Evolutionary conservation across 2,888 invertebrate genomes (phyloP), one percentile per base, ranked within the genome.

Genomic region (Eudasyphora cyanicolor): DNA sequence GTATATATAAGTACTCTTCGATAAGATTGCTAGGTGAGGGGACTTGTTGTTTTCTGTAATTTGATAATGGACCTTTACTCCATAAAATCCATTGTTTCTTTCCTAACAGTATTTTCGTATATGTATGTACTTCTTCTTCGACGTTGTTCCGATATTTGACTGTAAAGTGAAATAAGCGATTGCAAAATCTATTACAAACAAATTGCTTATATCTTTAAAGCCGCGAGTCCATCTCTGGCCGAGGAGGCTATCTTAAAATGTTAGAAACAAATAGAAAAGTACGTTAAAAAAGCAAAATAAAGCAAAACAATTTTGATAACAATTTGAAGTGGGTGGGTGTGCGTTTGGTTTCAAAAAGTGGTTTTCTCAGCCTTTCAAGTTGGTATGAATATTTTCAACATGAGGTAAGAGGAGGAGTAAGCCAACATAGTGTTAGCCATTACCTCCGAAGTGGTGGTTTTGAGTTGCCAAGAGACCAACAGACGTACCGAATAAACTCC

Each of bases 111-210:
- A 14, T 38, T 38, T 38, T 38, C 38, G 2, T n/a, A n/a, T n/a
- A n/a, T n/a, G n/a, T n/a, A n/a, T n/a, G 4, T n/a, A n/a, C n/a
- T 12, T 45, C 45, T 14, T n/a, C 45, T 45, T 45, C 45, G 1
- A 6, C n/a, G n/a, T 45, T 51, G 8, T 2, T 51, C 8, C 21
- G 57, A 27, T 24, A 27, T 57, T 57, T 57, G 12, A 14, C 27
- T 27, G 24, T 57, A 51, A 51, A 51, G 24, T 57, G 27, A 57
- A 64, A 35, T 19, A 64, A 35, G 32, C 32, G 51, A 71, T 71
- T 71, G 71, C 71, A 71, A 71, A 71, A 67, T 67, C 38, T 51
- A 71, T 71, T 71, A 49, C 51, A 51, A 32, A 54, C 54, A 71
- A 71, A 71, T 51, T 71, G 71, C 35, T 54, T 35, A 35, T 54